Base-by-base conservation (phyloP, 2,113 vertebrate species). In the Phrynocephalus versicolor region DNA sequence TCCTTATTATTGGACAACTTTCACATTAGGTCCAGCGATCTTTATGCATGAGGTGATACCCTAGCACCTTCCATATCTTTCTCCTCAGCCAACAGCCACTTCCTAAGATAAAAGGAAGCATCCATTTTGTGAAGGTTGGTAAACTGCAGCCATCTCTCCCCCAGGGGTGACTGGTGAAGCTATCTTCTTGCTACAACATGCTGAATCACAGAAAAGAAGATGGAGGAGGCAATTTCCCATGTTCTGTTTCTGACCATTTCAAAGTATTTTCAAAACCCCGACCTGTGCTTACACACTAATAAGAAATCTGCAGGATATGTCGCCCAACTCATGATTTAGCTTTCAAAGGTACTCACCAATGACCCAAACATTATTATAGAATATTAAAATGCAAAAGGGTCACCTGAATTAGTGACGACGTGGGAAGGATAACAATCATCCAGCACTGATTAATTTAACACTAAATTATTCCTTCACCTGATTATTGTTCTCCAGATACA, bases 391-490 rank as follows among this genome's bases (percentile, higher is more conserved):
- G 90, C 93, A 87, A 93, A 89, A 69, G 64, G 60, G 62, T 81
- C 78, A 92, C 18, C 55, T 84, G 21, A 85, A 91, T 85, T 92
- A 90, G 62, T 90, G 82, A 88, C 77, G 88, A 82, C 85, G 75
- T 18, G 87, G 60, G 92, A 94, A 64, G 88, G 90, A 90, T 0
- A 88, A 3, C 65, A 92, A 93, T 84, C 62, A 92, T 62, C 41
- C 80, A 80, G 85, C 58, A 58, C 75, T 93, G 85, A 95, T 92
- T 93, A 93, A 95, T 95, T 91, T 51, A 91, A 86, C 19, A 37
- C 65, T 84, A 81, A 95, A 94, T 89, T 90, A 90, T 55, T 75
- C 86, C 85, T 78, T 91, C 65, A 88, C 88, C 84, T 79, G 81
- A 95, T 91, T 89, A 41, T 90, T 93, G 86, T 89, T 89, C 82